These are phyloP conservation scores for Nothura maculosa DNA, from an alignment of 2,797 vertebrate species.

Conservation along the genomic window DNA sequence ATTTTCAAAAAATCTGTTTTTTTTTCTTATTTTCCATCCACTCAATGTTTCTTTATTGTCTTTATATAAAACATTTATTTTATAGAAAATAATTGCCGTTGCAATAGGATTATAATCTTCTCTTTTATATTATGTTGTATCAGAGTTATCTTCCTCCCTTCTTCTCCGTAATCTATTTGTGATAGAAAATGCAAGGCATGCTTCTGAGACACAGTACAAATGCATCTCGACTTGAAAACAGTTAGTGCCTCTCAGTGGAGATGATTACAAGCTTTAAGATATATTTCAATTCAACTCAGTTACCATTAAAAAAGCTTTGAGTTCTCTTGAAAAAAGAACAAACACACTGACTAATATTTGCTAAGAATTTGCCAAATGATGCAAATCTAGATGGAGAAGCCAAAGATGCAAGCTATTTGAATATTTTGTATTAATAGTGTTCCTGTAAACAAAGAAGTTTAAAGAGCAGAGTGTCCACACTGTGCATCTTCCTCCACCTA, in stretches of 20 bases:
- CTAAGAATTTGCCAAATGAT: background rate
- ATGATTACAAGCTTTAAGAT: conserved; percentile 55
- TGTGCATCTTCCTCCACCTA: accelerated
- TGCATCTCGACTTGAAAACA: background rate
- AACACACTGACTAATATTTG: background rate
- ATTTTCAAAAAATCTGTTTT: background rate
- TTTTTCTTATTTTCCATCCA: background rate
- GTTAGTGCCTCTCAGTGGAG: background rate
- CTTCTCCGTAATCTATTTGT: background rate
- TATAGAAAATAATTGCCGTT: background rate
- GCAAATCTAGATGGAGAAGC: background rate
- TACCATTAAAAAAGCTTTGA: conserved; percentile 8
- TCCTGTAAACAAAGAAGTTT: conserved; percentile 11
- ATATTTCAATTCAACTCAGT: conserved; percentile 40
- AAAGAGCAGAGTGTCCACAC: background rate
- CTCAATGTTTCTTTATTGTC: background rate
- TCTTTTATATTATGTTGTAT: background rate
- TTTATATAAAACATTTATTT: conserved; percentile 1
- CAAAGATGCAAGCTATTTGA: conserved; percentile 1
- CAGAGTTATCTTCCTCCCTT: background rate
- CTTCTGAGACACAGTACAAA: conserved; percentile 10
- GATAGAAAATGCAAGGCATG: background rate
- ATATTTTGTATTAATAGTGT: background rate
- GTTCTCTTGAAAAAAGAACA: conserved; percentile 28
- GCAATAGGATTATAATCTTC: conserved; percentile 16